Evolutionary conservation across 2,888 invertebrate genomes (phyloP).

Genomic region (Tuta absoluta): DNA sequence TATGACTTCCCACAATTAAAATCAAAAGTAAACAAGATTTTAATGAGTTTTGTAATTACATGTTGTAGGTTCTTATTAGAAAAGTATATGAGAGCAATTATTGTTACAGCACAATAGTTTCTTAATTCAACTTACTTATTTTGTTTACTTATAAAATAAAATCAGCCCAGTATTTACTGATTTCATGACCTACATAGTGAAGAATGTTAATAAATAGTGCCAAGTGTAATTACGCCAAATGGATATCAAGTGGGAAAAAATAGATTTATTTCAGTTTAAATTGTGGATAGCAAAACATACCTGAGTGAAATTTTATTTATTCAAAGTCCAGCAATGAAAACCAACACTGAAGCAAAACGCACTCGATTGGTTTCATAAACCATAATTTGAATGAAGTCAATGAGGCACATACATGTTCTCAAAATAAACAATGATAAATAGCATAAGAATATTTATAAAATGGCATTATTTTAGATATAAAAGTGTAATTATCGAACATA

Average conservation of each 20-base stretch:
- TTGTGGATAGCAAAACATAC: constrained; percentile 40
- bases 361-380: constrained; percentile 54
- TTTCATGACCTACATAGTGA: constrained; percentile 26
- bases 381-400: constrained; percentile 47
- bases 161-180: constrained; percentile 20
- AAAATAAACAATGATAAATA: constrained; percentile 44
- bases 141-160: constrained; percentile 7
- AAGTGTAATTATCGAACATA: constrained; percentile 52
- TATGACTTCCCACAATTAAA: background rate
- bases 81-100: background rate
- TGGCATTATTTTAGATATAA: constrained; percentile 56
- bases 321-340: constrained; percentile 48
- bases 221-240: background rate
- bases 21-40: background rate
- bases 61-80: background rate
- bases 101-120: background rate
- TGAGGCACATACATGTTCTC: constrained; percentile 43
- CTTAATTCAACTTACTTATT: background rate
- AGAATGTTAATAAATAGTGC: background rate
- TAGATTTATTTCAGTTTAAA: background rate
- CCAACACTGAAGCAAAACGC: constrained; percentile 53
- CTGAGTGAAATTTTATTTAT: constrained; percentile 48
- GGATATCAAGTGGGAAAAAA: background rate
- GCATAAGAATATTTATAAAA: constrained; percentile 45
- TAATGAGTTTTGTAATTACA: background rate